A percentile compares a stretch with the other conserved stretches of the same genome.
These are phyloP conservation scores for Sinella curviseta DNA, from an alignment of 1,140 invertebrate genomes.

Conservation along the genomic window DNA sequence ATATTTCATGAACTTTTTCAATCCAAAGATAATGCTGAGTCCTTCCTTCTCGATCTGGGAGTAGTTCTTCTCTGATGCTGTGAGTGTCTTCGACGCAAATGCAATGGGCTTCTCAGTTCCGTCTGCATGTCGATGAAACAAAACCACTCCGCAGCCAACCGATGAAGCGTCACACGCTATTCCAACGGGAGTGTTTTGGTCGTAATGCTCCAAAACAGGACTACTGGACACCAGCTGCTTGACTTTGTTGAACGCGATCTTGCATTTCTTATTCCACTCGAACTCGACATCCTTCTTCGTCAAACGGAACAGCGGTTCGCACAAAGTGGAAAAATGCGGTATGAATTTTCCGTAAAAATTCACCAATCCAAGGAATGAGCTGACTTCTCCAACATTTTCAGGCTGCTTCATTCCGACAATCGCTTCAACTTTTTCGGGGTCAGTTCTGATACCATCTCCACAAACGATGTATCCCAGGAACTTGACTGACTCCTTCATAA, in stretches of 20 bases:
- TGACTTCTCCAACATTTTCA: conserved; percentile 46
- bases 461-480: conserved; percentile 55
- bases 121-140: conserved; percentile 48
- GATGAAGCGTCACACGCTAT: conserved; percentile 46
- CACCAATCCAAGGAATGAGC: conserved; percentile 51
- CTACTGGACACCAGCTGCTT: neutral
- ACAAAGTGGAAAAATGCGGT: conserved; percentile 48
- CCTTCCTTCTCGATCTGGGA: conserved; percentile 44
- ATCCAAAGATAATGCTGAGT: conserved; percentile 55
- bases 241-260: neutral
- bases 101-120: conserved; percentile 46
- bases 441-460: conserved; percentile 52
- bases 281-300: conserved; percentile 38
- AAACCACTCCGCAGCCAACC: conserved; percentile 50
- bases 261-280: neutral
- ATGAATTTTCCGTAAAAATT: conserved; percentile 53
- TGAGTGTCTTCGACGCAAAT: conserved; percentile 52
- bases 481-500: conserved; percentile 50
- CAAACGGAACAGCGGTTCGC: conserved; percentile 44
- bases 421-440: conserved; percentile 52
- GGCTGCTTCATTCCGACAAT: conserved; percentile 49
- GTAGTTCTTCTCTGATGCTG: conserved; percentile 55
- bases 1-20: conserved; percentile 57
- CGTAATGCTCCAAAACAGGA: conserved; percentile 14
- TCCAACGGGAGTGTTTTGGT: neutral